Evolutionary conservation across 2,113 vertebrate species (phyloP).

Genomic region (Syngnathus floridae): DNA sequence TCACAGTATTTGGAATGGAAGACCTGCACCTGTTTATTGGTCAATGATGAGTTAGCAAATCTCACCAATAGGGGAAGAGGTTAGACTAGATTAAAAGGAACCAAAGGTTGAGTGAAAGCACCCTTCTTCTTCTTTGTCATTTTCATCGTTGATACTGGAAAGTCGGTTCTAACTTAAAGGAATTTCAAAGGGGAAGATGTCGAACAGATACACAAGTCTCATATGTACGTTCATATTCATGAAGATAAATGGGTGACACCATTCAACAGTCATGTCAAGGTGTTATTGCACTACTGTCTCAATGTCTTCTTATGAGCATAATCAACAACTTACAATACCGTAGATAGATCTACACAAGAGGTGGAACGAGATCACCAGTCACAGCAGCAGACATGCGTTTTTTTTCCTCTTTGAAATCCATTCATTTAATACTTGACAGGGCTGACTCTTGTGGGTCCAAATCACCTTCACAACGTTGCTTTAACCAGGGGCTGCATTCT

Average conservation of each 20-base stretch:
- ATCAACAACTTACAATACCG: constrained; percentile 63
- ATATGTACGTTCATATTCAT: constrained; percentile 40
- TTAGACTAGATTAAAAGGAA: not conserved
- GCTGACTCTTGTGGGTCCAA: not conserved
- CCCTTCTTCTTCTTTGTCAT: not conserved
- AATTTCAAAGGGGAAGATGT: constrained; percentile 49
- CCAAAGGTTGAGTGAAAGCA: not conserved
- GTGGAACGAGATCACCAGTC: constrained; percentile 62
- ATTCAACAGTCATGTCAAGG: constrained; percentile 53
- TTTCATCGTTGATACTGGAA: constrained; percentile 25
- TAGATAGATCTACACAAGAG: constrained; percentile 62
- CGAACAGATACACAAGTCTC: constrained; percentile 44
- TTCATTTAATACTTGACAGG: constrained; percentile 27
- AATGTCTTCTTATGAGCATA: constrained; percentile 64
- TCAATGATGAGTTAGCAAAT: not conserved
- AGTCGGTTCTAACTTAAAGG: constrained; percentile 17
- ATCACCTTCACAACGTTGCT: not conserved
- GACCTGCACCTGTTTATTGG: not conserved
- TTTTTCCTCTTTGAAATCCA: constrained; percentile 35
- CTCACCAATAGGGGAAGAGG: not conserved
- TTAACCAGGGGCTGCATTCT: not conserved
- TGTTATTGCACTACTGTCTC: constrained; percentile 71
- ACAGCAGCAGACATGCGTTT: constrained; percentile 56
- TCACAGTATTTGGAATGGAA: not conserved
- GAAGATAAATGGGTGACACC: constrained; percentile 43